These are phyloP conservation scores for Lophotis ruficrista DNA, from an alignment of 2,113 vertebrate species.

Conservation along the genomic window DNA sequence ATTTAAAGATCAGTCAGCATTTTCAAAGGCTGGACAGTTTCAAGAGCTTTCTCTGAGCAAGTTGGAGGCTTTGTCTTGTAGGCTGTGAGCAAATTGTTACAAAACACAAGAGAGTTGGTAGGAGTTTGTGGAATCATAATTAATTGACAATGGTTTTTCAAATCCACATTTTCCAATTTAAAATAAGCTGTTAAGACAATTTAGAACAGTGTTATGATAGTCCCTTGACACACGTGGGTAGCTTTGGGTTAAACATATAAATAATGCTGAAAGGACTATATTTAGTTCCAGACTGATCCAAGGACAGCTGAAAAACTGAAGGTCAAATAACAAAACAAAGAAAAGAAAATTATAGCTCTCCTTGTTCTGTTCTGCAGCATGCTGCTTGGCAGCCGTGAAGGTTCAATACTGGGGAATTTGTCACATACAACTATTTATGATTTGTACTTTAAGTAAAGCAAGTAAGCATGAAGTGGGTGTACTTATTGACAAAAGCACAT, in stretches of 20 bases:
- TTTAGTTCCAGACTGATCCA: slow-evolving; percentile 54
- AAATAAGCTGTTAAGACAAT: slow-evolving; percentile 63
- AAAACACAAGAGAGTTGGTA: slow-evolving; percentile 49
- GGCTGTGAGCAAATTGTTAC: slow-evolving; percentile 44
- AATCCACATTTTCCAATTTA: slow-evolving; percentile 41
- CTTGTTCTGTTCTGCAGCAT: slow-evolving; percentile 53
- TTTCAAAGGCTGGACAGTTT: slow-evolving; percentile 47
- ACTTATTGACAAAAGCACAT: slow-evolving; percentile 11
- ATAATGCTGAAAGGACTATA: slow-evolving; percentile 56
- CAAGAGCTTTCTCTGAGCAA: slow-evolving; percentile 39
- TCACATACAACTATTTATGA: slow-evolving; percentile 57
- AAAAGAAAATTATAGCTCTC: slow-evolving; percentile 67
- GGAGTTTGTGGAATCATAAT: slow-evolving; percentile 43
- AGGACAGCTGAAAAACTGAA: slow-evolving; percentile 65
- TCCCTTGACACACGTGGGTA: slow-evolving; percentile 30
- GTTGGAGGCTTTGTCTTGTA: slow-evolving; percentile 35
- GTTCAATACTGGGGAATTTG: slow-evolving; percentile 53
- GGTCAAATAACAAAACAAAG: slow-evolving; percentile 66
- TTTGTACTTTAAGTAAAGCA: slow-evolving; percentile 58
- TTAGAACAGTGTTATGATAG: slow-evolving; percentile 12
- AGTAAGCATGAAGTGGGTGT: slow-evolving; percentile 9
- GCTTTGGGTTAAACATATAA: slow-evolving; percentile 67
- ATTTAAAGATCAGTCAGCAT: slow-evolving; percentile 46
- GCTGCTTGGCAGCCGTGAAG: slow-evolving; percentile 59
- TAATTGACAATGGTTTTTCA: slow-evolving; percentile 58